Evolutionary conservation across 2,113 vertebrate genomes (phyloP).

Genomic region (Gallinago media): DNA sequence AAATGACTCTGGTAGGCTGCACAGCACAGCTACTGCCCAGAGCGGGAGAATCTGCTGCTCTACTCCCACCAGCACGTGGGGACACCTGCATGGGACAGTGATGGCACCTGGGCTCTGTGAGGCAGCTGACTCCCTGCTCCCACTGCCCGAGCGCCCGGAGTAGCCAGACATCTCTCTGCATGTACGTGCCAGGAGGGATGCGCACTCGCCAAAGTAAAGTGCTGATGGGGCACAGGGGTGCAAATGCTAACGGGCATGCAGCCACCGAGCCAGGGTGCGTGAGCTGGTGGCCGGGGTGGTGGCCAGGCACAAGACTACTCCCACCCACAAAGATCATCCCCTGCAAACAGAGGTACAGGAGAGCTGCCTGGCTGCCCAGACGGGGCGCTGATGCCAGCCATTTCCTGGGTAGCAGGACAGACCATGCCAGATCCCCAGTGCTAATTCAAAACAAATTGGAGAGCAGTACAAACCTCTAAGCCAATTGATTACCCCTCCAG

Average conservation of each 20-base stretch:
- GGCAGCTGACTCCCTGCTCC: neutral
- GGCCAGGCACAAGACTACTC: neutral
- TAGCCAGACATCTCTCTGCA: neutral
- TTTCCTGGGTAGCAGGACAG: neutral
- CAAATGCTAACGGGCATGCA: neutral
- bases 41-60: neutral
- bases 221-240: neutral
- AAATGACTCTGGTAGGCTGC: neutral
- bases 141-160: rapidly evolving
- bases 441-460: neutral
- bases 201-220: neutral
- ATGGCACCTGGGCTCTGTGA: rapidly evolving
- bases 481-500: neutral
- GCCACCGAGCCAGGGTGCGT: rapidly evolving
- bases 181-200: rapidly evolving
- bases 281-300: neutral
- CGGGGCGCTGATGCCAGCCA: neutral
- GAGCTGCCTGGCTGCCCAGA: neutral
- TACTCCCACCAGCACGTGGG: neutral
- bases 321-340: neutral
- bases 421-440: neutral
- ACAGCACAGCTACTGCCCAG: neutral
- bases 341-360: neutral
- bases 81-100: neutral
- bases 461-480: neutral